A percentile compares a stretch with the other conserved stretches of the same genome.
Conservation (phyloP, 2,797 vertebrate species). For the Amphiprion clarkii region DNA sequence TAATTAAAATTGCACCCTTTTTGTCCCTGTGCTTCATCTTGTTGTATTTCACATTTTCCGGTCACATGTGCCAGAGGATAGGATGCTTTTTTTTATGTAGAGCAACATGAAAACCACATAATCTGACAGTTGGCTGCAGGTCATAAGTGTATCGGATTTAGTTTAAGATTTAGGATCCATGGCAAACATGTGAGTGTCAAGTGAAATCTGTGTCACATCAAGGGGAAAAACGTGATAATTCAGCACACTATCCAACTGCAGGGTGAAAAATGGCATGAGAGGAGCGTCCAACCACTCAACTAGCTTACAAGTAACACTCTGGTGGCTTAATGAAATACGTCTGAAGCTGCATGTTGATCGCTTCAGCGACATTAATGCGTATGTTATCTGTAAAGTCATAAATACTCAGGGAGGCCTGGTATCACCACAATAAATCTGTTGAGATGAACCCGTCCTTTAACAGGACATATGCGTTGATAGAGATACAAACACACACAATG, state of each 20-base stretch:
- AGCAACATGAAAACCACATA: constrained; percentile 10
- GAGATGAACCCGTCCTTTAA: constrained; percentile 6
- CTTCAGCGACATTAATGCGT: constrained; percentile 14
- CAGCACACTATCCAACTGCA: constrained; percentile 7
- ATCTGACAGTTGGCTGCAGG: constrained; percentile 15
- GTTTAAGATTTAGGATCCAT: constrained; percentile 9
- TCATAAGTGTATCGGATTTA: constrained; percentile 12
- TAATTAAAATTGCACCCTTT: constrained; percentile 3
- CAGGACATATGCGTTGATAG: constrained; percentile 4
- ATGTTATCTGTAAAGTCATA: constrained; percentile 42
- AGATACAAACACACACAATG: constrained; percentile 1
- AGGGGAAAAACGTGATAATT: neutral
- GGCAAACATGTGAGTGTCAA: constrained; percentile 18
- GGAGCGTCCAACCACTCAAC: constrained; percentile 4
- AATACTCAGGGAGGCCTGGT: constrained; percentile 18
- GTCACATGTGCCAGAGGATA: neutral
- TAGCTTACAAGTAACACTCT: constrained; percentile 4
- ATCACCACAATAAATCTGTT: constrained; percentile 28
- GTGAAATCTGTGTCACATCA: constrained; percentile 30
- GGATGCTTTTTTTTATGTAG: neutral
- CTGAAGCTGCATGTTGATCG: constrained; percentile 1
- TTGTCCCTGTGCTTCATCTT: neutral
- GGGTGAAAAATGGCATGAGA: constrained; percentile 15
- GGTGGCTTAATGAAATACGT: constrained; percentile 16
- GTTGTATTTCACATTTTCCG: neutral